phyloP scores from a whole-genome alignment of 2,888 invertebrate species.

The Antitype chi region DNA sequence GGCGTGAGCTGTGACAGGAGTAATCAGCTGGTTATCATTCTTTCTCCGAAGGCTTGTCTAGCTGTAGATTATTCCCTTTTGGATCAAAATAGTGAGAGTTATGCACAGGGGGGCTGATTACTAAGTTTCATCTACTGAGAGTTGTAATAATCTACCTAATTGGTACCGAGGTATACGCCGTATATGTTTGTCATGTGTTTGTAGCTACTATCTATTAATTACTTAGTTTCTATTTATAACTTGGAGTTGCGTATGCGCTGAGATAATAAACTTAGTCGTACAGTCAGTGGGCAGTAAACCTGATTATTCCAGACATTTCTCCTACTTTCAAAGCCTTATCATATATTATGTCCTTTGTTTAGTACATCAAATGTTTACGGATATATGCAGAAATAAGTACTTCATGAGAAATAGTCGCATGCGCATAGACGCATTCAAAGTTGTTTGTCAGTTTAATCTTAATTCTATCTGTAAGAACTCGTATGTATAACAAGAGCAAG shows the following conservation, averaged over 20 bases:
- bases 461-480: neutral
- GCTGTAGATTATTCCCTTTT: neutral
- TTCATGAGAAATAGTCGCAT: neutral
- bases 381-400: neutral
- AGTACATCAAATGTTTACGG: constrained; percentile 13
- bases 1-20: constrained; percentile 1
- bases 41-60: constrained; percentile 8
- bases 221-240: constrained; percentile 36
- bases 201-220: constrained; percentile 16
- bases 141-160: neutral
- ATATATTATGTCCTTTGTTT: constrained; percentile 16
- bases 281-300: constrained; percentile 4
- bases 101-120: neutral
- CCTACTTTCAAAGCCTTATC: constrained; percentile 22
- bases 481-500: neutral
- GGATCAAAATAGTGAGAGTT: neutral
- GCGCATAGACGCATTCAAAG: neutral
- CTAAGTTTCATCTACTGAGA: neutral
- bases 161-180: neutral
- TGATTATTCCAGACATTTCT: constrained; percentile 36
- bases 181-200: neutral
- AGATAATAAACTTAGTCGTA: constrained; percentile 19
- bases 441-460: constrained; percentile 14
- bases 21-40: constrained; percentile 12
- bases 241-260: constrained; percentile 14